These are phyloP conservation scores for Apocheima hispidaria DNA, from an alignment of 2,888 invertebrate species.

Conservation along the genomic window DNA sequence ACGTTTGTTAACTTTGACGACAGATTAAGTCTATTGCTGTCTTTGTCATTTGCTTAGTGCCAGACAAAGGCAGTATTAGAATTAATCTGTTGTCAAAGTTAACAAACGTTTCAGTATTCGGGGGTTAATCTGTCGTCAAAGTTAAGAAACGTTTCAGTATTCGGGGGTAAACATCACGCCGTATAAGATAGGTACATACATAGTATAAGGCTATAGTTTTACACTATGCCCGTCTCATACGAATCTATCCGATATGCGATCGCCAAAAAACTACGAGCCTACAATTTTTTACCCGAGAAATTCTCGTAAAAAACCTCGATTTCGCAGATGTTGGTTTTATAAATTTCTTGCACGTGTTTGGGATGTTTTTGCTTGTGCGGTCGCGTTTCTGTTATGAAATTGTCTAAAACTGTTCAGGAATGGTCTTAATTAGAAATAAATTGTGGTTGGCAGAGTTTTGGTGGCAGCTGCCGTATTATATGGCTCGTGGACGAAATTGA, in stretches of 20 bases:
- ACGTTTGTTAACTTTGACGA: too few relatives aligned
- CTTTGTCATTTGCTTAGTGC: too few relatives aligned
- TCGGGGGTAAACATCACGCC: slow-evolving; percentile 21
- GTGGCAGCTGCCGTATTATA: slow-evolving; percentile 53
- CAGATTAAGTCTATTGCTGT: too few relatives aligned
- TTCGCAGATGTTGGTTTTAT: slow-evolving; percentile 85
- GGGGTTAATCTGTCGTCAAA: too few relatives aligned
- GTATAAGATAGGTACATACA: slow-evolving; percentile 38
- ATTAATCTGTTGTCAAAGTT: too few relatives aligned
- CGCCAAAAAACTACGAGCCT: slow-evolving; percentile 71
- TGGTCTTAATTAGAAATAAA: slow-evolving; percentile 68
- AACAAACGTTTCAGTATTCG: too few relatives aligned
- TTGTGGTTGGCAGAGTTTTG: slow-evolving; percentile 49
- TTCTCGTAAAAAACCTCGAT: slow-evolving; percentile 74
- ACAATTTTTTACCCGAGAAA: slow-evolving; percentile 73
- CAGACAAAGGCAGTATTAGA: too few relatives aligned
- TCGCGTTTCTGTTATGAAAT: slow-evolving; percentile 63
- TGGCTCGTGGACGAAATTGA: slow-evolving; percentile 44
- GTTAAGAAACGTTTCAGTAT: too few relatives aligned
- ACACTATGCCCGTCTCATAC: slow-evolving; percentile 54
- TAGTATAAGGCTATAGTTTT: slow-evolving; percentile 26
- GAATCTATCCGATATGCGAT: slow-evolving; percentile 76
- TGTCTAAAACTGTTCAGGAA: slow-evolving; percentile 60
- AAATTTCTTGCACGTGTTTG: slow-evolving; percentile 82
- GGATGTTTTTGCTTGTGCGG: slow-evolving; percentile 63